Conservation (phyloP, 2,888 invertebrate species). For the Parelbella ahira region DNA sequence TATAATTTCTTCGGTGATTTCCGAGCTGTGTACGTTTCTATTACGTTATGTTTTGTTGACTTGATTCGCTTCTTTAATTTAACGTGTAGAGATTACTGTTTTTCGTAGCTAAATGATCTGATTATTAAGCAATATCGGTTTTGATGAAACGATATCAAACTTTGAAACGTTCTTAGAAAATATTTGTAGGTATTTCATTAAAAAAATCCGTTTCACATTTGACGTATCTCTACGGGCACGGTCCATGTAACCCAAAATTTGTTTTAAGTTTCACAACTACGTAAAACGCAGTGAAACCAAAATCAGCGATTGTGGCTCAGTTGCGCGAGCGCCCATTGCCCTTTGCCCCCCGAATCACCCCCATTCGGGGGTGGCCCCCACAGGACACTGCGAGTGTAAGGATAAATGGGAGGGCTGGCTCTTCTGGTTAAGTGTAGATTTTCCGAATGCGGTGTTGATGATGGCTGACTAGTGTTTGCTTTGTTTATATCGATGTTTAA, state of each 20-base stretch:
- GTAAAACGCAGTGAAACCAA: conserved; percentile 48
- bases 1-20: conserved; percentile 9
- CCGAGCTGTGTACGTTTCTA: background rate
- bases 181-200: no score
- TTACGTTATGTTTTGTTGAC: background rate
- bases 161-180: no score
- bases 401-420: conserved; percentile 81
- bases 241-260: no score
- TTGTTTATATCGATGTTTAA: conserved; percentile 42
- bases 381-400: conserved; percentile 76
- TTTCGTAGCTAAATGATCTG: no score
- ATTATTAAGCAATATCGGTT: no score
- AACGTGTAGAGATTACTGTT: no score
- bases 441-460: conserved; percentile 82
- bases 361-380: conserved; percentile 39
- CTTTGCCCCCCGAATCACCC: conserved; percentile 45
- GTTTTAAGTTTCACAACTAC: conserved; percentile 34
- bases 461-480: conserved; percentile 54
- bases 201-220: no score
- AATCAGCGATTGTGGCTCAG: conserved; percentile 60
- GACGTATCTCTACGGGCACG: no score
- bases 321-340: conserved; percentile 66
- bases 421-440: conserved; percentile 81
- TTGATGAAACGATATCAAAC: no score
- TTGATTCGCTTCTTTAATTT: no score